These are phyloP conservation scores for Chaetops frenatus DNA, from an alignment of 2,113 vertebrate genomes.

Conservation along the genomic window DNA sequence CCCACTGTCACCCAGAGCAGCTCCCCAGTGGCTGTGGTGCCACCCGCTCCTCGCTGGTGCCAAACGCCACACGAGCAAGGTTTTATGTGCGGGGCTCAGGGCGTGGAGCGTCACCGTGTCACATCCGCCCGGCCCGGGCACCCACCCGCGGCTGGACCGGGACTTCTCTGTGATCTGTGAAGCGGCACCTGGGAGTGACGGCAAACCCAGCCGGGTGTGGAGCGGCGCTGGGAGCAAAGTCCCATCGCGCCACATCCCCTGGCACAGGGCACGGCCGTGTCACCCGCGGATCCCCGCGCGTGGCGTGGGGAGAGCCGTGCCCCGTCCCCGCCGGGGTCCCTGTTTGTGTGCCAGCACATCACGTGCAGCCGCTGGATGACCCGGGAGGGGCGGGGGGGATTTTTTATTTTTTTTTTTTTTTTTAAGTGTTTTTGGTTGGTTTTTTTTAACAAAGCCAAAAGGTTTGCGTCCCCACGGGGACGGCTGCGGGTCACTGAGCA, in stretches of 20 bases:
- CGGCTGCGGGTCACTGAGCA: not conserved
- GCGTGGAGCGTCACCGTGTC: accelerated
- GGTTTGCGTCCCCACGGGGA: not conserved
- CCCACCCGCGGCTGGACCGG: accelerated
- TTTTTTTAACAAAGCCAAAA: not conserved
- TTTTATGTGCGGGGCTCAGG: not conserved
- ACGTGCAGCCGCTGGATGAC: not conserved
- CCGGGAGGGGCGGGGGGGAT: accelerated
- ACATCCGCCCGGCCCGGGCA: accelerated
- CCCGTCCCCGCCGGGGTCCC: accelerated
- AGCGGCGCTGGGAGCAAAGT: not conserved
- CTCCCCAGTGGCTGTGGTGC: accelerated
- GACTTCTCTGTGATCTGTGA: accelerated
- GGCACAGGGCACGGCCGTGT: not conserved
- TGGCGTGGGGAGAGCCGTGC: not conserved
- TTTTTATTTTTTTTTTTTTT: too few species aligned
- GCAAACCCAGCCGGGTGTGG: not conserved
- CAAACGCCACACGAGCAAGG: accelerated
- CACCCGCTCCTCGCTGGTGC: not conserved
- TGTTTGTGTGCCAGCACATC: slow-evolving; percentile 3
- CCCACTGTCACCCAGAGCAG: accelerated
- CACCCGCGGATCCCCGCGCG: not conserved
- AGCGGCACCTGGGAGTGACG: accelerated
- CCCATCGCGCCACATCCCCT: accelerated
- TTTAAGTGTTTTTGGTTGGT: not conserved